Evolutionary conservation across 2,113 vertebrate genomes (phyloP).

Genomic region (Andinoacara biseriatus): DNA sequence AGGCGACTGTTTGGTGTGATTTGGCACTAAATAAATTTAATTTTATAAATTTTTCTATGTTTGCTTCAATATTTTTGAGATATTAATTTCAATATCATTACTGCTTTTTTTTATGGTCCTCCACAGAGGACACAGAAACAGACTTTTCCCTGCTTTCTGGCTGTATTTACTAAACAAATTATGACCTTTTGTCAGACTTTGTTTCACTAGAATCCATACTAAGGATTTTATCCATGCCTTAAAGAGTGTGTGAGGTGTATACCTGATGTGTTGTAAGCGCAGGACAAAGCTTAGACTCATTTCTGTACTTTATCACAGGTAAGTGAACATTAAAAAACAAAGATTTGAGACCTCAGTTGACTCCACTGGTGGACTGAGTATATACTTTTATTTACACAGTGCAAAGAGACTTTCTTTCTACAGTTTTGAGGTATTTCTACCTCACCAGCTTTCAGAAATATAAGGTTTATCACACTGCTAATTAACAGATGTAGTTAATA

Average conservation of each 20-base stretch:
- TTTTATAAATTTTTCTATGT: neutral
- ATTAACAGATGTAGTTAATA: neutral
- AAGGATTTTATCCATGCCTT: neutral
- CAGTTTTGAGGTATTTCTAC: neutral
- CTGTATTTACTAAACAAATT: neutral
- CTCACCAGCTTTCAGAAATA: neutral
- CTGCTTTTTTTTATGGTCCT: neutral
- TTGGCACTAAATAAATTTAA: too few species aligned
- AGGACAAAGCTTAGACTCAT: neutral
- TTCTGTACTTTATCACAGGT: neutral
- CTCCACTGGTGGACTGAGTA: neutral
- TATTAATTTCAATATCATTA: neutral
- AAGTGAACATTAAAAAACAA: neutral
- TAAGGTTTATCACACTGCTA: neutral
- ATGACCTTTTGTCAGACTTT: too few species aligned
- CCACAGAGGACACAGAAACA: neutral
- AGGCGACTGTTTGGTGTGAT: too few species aligned
- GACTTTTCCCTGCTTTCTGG: neutral
- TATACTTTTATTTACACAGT: neutral
- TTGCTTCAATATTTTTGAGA: neutral
- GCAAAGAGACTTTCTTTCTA: neutral
- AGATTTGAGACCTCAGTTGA: neutral
- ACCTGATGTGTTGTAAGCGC: too few species aligned
- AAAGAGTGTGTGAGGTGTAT: accelerated
- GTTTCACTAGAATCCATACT: too few species aligned